Evolutionary conservation across 2,113 vertebrate species (phyloP), one percentile per base, ranked within the genome.

Genomic region (Phyllostomus hastatus): DNA sequence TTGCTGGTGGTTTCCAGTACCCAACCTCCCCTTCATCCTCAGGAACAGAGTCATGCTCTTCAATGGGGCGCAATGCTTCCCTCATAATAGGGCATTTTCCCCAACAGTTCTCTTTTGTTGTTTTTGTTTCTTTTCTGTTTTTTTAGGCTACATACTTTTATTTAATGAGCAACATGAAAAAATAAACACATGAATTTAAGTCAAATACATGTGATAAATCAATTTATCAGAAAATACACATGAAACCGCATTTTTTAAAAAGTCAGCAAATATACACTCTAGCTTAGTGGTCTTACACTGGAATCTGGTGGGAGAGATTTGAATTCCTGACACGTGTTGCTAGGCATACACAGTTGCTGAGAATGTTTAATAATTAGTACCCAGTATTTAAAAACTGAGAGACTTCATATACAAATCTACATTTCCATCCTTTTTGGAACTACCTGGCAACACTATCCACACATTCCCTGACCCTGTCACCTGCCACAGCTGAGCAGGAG

Each of bases 211-310:
- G 5, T 38, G 38, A 28, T 38, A 78, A 10, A 59, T 64, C 69
- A 90, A 24, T 22, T 89, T 57, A 73, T 96, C 80, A 90, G 66
- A 87, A 94, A 97, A 92, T 31, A 43, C 2, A 75, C 5, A 50
- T 31, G 10, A 52, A 85, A 59, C 19, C 4, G 78, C 14, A 67
- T 48, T 57, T 24, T 14, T 50, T 52, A 16, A 52, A 52, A 52
- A 52, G 52, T 52, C 52, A 52, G 52, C 52, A 52, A 52, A 19
- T 50, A 75, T 15, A 92, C 95, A 90, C 24, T 66, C 35, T 67
- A 17, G 59, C 33, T 31, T 41, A 41, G 35, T 76, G 31, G 24
- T 43, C 57, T 92, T 50, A 92, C 50, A 43, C 10, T 66, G 46
- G 28, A 14, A n/a, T 19, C 11, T 31, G 17, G 70, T 35, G 1